Evolutionary conservation across 2,888 invertebrate genomes (phyloP), one percentile per base, ranked within the genome.

Genomic region (Falcaria lacertinaria): DNA sequence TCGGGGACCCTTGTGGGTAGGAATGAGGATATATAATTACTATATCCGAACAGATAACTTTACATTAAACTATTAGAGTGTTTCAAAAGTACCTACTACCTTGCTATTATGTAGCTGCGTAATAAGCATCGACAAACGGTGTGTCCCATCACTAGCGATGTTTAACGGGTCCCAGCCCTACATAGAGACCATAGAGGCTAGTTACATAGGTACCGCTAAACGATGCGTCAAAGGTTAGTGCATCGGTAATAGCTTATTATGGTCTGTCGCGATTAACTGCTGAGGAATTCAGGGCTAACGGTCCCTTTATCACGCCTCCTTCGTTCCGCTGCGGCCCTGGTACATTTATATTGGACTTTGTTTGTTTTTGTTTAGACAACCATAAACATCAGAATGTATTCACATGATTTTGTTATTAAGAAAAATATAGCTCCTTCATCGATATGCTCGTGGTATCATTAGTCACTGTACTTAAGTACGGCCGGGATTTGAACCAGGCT

Each of bases 161-260:
- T 70, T 77, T 85, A 86, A 84, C 84, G 80, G 83, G 70, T 67
- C 73, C 69, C 72, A 80, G 71, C 70, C 73, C 79, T 79, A 84
- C 80, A 82, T 82, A 85, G 69, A 57, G 55, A 3, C 28, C 28
- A 28, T 28, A 28, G 28, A 28, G 34, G 52, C 54, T 70, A 72
- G 70, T 71, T 70, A 84, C 80, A 85, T 83, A 76, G 77, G 69
- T 86, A 85, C 87, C 87, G 87, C 86, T 86, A 86, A 74, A 64
- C 81, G 78, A 85, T 86, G 76, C 80, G 80, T 87, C 87, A 84
- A 77, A 78, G 73, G 74, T 73, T 78, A 79, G 80, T 74, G 66
- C 78, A 75, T 76, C 64, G 66, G 70, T 73, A 74, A 78, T 77
- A 72, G 67, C 63, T 69, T 74, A 77, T 75, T 80, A 77, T 68